Base-by-base conservation (phyloP, 2,113 vertebrate genomes). In the Dasyornis broadbenti region DNA sequence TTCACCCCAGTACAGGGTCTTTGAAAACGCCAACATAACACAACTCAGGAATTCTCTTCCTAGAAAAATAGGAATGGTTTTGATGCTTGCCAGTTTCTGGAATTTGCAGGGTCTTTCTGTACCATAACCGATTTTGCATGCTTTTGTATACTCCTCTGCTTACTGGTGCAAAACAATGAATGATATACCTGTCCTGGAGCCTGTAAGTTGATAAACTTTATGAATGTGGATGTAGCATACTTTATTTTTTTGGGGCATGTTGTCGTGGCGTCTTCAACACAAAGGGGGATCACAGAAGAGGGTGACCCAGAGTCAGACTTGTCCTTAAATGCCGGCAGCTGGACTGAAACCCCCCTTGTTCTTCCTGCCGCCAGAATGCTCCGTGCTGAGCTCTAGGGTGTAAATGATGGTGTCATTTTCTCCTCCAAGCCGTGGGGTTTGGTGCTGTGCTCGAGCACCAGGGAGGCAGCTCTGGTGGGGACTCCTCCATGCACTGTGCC, bases 21-120 rank as follows among this genome's bases (percentile, higher is more conserved):
- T 90, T 90, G 76, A 81, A 93, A 96, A 92, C 61, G 59, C n/a
- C 66, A 75, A 64, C 64, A 24, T 28, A 37, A 37, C 40, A 60
- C 90, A 73, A 84, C 89, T 95, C 95, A 90, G 95, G 94, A 88
- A 78, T 92, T 61, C 20, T 47, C 89, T 84, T 94, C 60, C 82
- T 82, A 79, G 53, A 45, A 86, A 83, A 86, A 86, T 5, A 82
- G 56, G 77, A 87, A 49, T 53, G 82, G 39, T 85, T 82, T 92
- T 76, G 71, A 95, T 75, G 77, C 94, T 95, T 42, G 13, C 72
- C 52, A 61, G 75, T 85, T 90, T 78, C 76, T 86, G 47, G 72
- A 85, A 81, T 60, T 93, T 85, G 24, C 42, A 61, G 89, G 69
- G 63, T 68, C 78, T 83, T 91, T 86, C 90, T 89, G 77, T 93